Percentiles rank a stretch among this genome's conserved stretches.
Conservation (phyloP, 2,113 vertebrate genomes). For the Ardeotis arabs region DNA sequence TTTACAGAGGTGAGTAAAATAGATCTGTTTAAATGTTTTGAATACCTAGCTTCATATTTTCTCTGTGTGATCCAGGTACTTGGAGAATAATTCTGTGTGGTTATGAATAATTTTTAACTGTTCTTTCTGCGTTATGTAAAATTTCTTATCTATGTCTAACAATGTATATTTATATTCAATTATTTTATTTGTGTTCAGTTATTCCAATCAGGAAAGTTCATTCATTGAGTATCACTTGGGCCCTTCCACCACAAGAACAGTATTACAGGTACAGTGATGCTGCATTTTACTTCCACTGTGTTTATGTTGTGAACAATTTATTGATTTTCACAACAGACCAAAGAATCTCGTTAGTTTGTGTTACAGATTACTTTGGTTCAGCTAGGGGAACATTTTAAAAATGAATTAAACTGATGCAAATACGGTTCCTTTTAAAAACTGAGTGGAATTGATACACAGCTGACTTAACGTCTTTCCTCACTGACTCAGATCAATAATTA, state of each 20-base stretch:
- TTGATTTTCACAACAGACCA: background rate
- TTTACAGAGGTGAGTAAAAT: slow-evolving; percentile 88
- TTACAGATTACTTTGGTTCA: background rate
- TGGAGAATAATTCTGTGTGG: background rate
- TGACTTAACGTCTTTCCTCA: background rate
- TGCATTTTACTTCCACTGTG: background rate
- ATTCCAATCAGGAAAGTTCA: slow-evolving; percentile 95
- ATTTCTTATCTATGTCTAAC: background rate
- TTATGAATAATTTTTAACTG: background rate
- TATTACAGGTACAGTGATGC: slow-evolving; percentile 86
- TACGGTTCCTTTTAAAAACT: background rate
- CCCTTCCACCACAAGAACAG: slow-evolving; percentile 89
- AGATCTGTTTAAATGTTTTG: background rate
- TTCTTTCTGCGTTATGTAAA: background rate
- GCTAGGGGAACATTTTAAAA: background rate
- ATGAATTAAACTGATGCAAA: background rate
- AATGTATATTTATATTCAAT: background rate
- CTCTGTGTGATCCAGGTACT: background rate
- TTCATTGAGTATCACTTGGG: slow-evolving; percentile 93
- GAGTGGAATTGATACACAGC: background rate
- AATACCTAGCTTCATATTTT: background rate
- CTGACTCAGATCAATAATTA: slow-evolving; percentile 10
- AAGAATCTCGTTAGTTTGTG: background rate
- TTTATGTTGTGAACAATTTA: background rate
- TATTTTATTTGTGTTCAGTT: slow-evolving; percentile 78